Evolutionary conservation across 2,797 vertebrate genomes (phyloP), one percentile per base, ranked within the genome.

Genomic region (Thamnophis elegans): DNA sequence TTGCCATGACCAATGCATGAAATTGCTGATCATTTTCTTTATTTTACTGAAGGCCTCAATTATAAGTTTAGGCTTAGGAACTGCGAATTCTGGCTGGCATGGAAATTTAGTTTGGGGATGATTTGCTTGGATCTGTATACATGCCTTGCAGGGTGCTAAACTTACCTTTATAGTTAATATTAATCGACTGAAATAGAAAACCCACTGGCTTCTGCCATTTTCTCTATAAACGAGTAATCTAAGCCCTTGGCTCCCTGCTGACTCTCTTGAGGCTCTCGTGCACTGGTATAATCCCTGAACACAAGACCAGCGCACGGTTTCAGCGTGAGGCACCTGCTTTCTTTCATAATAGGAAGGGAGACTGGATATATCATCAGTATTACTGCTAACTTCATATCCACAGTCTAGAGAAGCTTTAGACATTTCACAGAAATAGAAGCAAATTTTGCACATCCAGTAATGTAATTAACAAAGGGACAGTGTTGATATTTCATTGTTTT

Each of bases 81-180:
- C 89, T 13, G 0, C 85, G 93, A 92, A 91, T 82, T 94, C 94
- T 89, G 56, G 59, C 56, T 94, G 91, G 92, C 93, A 90, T 92
- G 93, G 91, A 95, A 94, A 93, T 96, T 94, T 92, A 94, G 51
- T 95, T 94, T 92, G 89, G 88, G 58, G 92, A 86, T 93, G 89
- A 94, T 95, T 96, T 93, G 68, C 94, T 92, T 91, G 85, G 55
- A 89, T 95, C 82, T 93, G 0, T 59, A 26, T 89, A 12, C 87
- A 32, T 91, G 54, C 92, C 2, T 22, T 13, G 78, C 26, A 89
- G 36, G 58, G 42, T 95, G 91, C 0, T 14, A 62, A 93, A 92
- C 28, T 42, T 82, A 92, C 87, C 58, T 94, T 87, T 88, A 92
- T 85, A 62, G 62, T 62, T 92, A 94, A 93, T 88, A 56, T 54